Base-by-base conservation (phyloP, 1,140 invertebrate genomes). In the Acyrthosiphon pisum region DNA sequence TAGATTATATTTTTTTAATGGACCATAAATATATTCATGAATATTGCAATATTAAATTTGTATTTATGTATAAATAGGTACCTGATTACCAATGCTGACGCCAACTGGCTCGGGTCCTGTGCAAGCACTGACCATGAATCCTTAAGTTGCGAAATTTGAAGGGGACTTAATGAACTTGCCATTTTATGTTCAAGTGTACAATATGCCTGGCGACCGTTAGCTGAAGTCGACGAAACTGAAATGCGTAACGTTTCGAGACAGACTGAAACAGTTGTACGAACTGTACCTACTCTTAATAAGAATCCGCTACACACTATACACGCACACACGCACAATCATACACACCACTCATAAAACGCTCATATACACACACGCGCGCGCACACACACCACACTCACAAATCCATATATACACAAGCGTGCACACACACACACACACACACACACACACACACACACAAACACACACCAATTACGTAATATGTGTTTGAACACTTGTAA, bases 241-340 rank as follows among this genome's bases (percentile, higher is more conserved):
- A 90, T 11, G 89, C 56, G 53, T 90, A 90, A 68, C 89, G 89
- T 41, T 56, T 90, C 56, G 53, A 90, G 50, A 90, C 88, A 41
- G 53, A 90, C 88, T 90, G 88, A 90, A 90, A 90, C 88, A 60
- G 88, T 90, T 35, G 35, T 30, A 20, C 37, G 44, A 9, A 37
- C n/a, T n/a, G n/a, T 22, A 23, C n/a, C 50, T 53, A 20, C 22
- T 26, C 14, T 1, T 53, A 23, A 23, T 26, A 89, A 89, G 87
- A 89, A 89, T 89, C 84, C 84, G 14, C 84, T 37, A 26, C 26
- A n/a, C 11, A 30, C 84, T n/a, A 30, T 44, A n/a, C 84, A n/a
- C 84, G 44, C 84, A 46, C 84, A 87, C 44, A 87, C 84, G 44
- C 84, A 46, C 35, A 20, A 46, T 46, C 35, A 30, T 18, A 30